phyloP scores from a whole-genome alignment of 2,797 vertebrate species.

The Microctenopoma lineatum region DNA sequence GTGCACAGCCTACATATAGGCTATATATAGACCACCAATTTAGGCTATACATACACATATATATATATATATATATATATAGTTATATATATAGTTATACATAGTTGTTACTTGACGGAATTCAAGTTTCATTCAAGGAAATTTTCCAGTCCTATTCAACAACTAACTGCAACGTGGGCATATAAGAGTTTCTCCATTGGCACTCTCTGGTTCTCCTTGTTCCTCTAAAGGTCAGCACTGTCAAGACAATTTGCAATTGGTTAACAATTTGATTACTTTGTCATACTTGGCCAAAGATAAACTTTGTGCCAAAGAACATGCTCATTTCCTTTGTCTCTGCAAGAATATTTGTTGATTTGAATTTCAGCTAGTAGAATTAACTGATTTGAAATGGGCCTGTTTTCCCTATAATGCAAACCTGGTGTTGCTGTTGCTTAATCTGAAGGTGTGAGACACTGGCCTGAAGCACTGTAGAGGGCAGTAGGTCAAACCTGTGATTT shows the following conservation, averaged over 20 bases:
- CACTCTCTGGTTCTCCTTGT: not conserved
- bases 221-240: conserved; percentile 28
- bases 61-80: no score
- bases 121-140: not conserved
- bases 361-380: not conserved
- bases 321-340: not conserved
- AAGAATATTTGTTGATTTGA: not conserved
- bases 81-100: no score
- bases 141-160: not conserved
- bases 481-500: no score
- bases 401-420: no score
- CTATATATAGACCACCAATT: no score
- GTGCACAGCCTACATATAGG: not conserved
- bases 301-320: not conserved
- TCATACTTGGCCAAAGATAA: conserved; percentile 17
- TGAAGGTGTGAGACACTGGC: no score
- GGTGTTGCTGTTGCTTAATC: not conserved
- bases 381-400: not conserved
- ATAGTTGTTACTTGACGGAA: not conserved
- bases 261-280: conserved; percentile 17
- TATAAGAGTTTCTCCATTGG: not conserved
- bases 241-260: conserved; percentile 11
- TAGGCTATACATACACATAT: no score
- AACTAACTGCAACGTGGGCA: not conserved
- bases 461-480: no score